phyloP scores from a whole-genome alignment of 2,113 vertebrate species.

The Lepus europaeus region DNA sequence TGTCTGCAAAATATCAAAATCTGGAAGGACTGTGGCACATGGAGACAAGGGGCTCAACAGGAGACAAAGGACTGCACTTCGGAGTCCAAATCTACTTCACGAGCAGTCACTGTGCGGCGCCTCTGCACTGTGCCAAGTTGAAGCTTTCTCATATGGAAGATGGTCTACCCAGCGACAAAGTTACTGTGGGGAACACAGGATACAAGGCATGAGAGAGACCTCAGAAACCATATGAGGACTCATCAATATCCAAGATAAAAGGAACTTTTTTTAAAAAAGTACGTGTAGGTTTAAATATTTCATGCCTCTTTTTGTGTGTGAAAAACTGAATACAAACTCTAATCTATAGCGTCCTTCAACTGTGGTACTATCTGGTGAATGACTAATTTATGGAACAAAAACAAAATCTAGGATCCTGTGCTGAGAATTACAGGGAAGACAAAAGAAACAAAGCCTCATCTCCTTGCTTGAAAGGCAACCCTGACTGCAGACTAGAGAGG shows the following conservation, averaged over 20 bases:
- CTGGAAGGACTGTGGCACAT: neutral
- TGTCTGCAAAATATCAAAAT: too few species aligned
- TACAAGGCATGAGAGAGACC: neutral
- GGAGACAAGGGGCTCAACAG: neutral
- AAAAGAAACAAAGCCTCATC: neutral
- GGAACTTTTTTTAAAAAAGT: neutral
- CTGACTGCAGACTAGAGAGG: neutral
- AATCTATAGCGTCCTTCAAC: constrained; percentile 20
- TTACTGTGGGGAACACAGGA: neutral
- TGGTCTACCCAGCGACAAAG: neutral
- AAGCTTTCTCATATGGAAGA: neutral
- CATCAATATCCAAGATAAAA: constrained; percentile 29
- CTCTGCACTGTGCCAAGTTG: neutral
- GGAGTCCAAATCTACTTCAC: neutral
- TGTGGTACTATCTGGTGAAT: neutral
- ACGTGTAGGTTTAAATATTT: neutral
- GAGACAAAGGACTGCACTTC: neutral
- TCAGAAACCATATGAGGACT: neutral
- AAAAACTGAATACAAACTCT: constrained; percentile 39
- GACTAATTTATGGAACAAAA: neutral
- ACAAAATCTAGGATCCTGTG: neutral
- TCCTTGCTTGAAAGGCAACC: neutral
- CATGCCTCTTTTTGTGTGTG: neutral
- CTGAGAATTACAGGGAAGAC: neutral
- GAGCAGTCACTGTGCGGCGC: neutral